These are phyloP conservation scores for Halcyon chelicuti DNA, from an alignment of 2,797 vertebrate species.

Conservation along the genomic window DNA sequence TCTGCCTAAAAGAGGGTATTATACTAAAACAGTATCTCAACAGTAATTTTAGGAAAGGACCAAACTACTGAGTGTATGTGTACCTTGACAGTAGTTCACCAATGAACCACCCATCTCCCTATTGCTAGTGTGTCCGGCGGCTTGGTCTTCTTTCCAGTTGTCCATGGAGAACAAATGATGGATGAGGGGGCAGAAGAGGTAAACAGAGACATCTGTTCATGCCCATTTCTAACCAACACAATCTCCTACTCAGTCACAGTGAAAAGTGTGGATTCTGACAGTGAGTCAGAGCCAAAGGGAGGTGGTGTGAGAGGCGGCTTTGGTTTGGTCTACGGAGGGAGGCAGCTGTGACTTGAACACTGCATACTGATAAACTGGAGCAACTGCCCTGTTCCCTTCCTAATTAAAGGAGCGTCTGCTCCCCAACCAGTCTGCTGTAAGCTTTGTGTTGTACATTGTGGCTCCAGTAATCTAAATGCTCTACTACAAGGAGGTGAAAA, in stretches of 20 bases:
- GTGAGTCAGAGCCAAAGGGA: constrained; percentile 57
- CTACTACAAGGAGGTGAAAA: not conserved
- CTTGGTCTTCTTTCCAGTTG: not conserved
- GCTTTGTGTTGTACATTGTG: not conserved
- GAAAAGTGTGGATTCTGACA: not conserved
- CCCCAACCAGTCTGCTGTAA: not conserved
- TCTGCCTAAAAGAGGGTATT: not conserved
- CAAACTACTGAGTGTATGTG: fast-evolving
- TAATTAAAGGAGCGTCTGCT: not conserved
- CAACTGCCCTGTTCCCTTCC: not conserved
- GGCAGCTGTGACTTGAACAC: constrained; percentile 29
- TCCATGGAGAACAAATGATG: not conserved
- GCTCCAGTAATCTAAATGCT: not conserved
- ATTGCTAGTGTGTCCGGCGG: not conserved
- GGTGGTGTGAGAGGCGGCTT: not conserved
- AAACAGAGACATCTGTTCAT: constrained; percentile 57
- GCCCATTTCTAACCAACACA: constrained; percentile 38
- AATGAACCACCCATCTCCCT: not conserved
- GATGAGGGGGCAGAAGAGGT: constrained; percentile 9
- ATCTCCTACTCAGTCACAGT: constrained; percentile 42
- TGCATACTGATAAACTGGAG: not conserved
- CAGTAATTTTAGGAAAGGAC: not conserved
- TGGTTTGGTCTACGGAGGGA: not conserved
- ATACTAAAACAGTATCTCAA: not conserved
- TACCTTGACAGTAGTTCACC: fast-evolving